These are phyloP conservation scores for Morus bassanus DNA, from an alignment of 2,797 vertebrate species.

Conservation along the genomic window DNA sequence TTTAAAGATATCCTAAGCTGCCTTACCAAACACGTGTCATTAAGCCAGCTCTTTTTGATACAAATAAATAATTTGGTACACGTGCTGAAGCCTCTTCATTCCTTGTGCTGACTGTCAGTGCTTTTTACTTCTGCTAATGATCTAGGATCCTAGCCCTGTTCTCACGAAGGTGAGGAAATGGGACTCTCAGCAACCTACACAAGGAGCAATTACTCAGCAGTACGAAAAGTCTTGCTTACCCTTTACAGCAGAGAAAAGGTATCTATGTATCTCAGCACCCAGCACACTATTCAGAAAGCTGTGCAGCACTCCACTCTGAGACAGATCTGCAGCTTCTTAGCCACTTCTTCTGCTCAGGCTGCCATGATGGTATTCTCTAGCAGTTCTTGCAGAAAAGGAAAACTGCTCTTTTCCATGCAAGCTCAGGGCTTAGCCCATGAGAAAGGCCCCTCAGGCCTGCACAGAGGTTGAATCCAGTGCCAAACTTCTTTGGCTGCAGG, in stretches of 20 bases:
- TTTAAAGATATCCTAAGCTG: neutral
- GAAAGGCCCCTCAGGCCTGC: neutral
- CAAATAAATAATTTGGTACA: slow-evolving; percentile 32
- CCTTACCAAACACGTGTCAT: neutral
- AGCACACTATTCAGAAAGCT: neutral
- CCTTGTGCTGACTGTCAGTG: neutral
- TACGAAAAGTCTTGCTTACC: neutral
- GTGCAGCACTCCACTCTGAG: neutral
- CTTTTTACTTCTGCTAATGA: neutral
- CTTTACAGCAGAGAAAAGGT: neutral
- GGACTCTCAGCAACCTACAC: neutral
- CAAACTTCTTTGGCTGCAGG: neutral
- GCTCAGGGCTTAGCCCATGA: neutral
- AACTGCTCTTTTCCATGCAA: neutral
- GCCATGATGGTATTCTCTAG: neutral
- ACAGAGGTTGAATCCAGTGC: neutral
- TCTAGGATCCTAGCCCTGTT: neutral
- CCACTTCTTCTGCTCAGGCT: neutral
- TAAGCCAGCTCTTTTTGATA: slow-evolving; percentile 9
- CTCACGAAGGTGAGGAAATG: neutral
- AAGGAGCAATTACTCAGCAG: neutral
- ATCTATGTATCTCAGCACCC: fast-evolving
- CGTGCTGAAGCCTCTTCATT: neutral
- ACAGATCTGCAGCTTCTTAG: neutral
- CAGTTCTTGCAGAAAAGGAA: neutral